Conservation (phyloP, 2,797 vertebrate genomes). For the Champsocephalus gunnari region DNA sequence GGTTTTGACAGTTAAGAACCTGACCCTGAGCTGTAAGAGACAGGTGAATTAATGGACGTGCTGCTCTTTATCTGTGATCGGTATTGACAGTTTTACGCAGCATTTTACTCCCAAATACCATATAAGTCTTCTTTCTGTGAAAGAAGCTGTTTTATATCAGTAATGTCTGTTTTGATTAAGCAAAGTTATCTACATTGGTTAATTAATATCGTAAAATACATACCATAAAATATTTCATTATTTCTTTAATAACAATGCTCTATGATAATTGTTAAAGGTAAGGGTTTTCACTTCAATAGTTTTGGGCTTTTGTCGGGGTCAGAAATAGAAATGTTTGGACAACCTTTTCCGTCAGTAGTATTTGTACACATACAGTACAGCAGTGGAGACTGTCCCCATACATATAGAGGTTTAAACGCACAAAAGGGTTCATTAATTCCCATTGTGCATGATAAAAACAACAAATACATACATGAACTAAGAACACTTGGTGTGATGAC, state of each 20-base stretch:
- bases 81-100: not conserved
- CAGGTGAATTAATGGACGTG: not conserved
- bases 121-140: not conserved
- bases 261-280: not conserved
- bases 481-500: not conserved
- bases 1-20: not conserved
- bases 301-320: constrained; percentile 3
- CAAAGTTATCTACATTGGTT: not conserved
- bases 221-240: not conserved
- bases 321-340: constrained; percentile 1
- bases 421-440: not conserved
- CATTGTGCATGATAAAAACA: constrained; percentile 4
- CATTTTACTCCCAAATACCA: not conserved
- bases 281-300: not conserved
- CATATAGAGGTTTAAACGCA: not conserved
- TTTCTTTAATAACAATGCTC: not conserved
- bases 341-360: not conserved
- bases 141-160: not conserved
- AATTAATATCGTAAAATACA: too few relatives aligned
- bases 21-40: not conserved
- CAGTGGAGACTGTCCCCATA: too few relatives aligned
- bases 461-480: not conserved
- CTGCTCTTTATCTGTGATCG: not conserved
- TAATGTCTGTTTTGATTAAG: too few relatives aligned
- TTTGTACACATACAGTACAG: not conserved